Percentiles rank a stretch among this genome's conserved stretches.
These are phyloP conservation scores for Spongilla lacustris DNA, from an alignment of 37 sponge, comb jelly and placozoan genomes.

Conservation along the genomic window DNA sequence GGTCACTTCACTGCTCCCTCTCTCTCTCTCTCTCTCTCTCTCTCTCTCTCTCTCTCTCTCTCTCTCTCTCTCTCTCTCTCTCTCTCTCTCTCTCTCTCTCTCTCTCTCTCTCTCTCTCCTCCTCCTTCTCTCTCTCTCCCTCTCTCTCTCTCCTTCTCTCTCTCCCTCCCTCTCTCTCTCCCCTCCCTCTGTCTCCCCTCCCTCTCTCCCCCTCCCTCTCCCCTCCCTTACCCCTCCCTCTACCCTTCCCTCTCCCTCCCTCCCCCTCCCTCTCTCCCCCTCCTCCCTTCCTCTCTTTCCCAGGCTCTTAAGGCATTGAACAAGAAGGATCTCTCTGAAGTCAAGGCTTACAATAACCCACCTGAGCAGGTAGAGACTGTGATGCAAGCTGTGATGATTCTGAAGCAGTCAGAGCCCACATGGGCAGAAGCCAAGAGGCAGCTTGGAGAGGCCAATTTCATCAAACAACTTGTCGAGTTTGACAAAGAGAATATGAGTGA, in stretches of 20 bases:
- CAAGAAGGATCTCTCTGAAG: conserved; percentile 97
- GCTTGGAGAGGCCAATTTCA: conserved; percentile 93
- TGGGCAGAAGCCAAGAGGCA: conserved; percentile 99
- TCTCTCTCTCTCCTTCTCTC: too few relatives aligned
- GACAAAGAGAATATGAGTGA: conserved; percentile 98
- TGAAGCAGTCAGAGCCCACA: conserved; percentile 85
- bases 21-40: too few relatives aligned
- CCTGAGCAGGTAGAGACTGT: conserved; percentile 93
- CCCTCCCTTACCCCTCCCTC: background rate
- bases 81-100: too few relatives aligned
- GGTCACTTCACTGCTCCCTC: too few relatives aligned
- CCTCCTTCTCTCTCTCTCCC: too few relatives aligned
- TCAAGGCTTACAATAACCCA: conserved; percentile 94
- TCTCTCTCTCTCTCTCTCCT: too few relatives aligned
- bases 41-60: too few relatives aligned
- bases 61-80: too few relatives aligned
- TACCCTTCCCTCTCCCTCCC: background rate
- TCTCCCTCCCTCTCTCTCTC: background rate
- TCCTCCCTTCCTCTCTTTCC: background rate
- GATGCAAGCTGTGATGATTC: conserved; percentile 98
- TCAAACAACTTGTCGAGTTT: conserved; percentile 90
- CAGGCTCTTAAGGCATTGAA: conserved; percentile 95
- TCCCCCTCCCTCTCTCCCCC: background rate
- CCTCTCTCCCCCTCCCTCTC: conserved; percentile 2
- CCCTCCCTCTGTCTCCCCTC: background rate